Evolutionary conservation across 1,140 invertebrate genomes (phyloP), one percentile per base, ranked within the genome.

Genomic region (Papilio glaucus): DNA sequence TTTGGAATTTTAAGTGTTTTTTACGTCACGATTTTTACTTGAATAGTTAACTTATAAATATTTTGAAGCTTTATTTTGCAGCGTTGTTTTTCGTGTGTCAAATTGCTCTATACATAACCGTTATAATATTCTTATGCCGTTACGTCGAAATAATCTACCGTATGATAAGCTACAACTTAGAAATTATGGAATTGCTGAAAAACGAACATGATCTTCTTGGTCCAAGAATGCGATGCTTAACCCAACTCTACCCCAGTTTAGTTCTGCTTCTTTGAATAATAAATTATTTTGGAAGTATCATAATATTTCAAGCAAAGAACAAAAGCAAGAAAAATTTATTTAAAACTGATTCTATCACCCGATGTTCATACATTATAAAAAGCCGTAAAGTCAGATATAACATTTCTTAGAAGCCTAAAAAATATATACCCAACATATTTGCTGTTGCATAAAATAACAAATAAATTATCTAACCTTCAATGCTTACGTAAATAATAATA

Each of bases 171-270:
- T 68, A 68, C n/a, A 69, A 68, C 26, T 68, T 76, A 76, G 76
- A 76, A 61, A 29, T 68, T 72, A 73, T 71, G 57, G 62, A 77
- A 77, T 73, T 79, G 78, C 77, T 80, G 77, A 57, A 73, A 74
- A 71, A 76, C 73, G 75, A 76, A 18, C 69, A 53, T 67, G 62
- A 62, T 76, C 49, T 68, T 77, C 77, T 71, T 77, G 65, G 41
- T 83, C 84, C 84, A 80, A 84, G 83, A 87, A 88, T 87, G 85
- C 79, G 63, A 79, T 79, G 81, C 85, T 85, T 88, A 68, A 62
- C 74, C 81, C 77, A 70, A 72, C 1, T 39, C 63, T 74, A 61
- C 74, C 77, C 75, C 73, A 71, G 57, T 77, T 76, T 78, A 72
- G 38, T 63, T 77, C 4, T 71, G 67, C 73, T 75, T 75, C 39